These are phyloP conservation scores for Mycetomoellerius zeteki DNA, from an alignment of 1,140 invertebrate genomes.

Conservation along the genomic window DNA sequence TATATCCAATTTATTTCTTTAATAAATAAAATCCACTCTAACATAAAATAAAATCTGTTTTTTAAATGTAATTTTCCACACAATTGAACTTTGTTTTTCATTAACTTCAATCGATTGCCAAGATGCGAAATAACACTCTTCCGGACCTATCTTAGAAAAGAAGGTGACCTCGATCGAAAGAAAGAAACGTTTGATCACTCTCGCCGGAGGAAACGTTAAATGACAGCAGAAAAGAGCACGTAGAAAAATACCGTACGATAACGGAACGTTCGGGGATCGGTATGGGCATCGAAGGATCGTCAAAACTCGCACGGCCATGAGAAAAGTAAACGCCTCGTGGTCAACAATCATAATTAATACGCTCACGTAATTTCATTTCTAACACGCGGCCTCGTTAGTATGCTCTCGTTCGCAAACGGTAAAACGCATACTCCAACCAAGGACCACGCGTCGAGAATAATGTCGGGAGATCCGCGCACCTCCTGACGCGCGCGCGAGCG, in stretches of 20 bases:
- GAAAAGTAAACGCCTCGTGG: neutral
- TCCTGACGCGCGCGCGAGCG: slow-evolving; percentile 30
- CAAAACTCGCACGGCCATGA: neutral
- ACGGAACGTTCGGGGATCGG: slow-evolving; percentile 43
- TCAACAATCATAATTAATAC: slow-evolving; percentile 35
- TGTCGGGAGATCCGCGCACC: neutral
- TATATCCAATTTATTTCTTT: neutral
- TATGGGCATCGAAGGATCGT: slow-evolving; percentile 6
- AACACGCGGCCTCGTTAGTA: slow-evolving; percentile 49
- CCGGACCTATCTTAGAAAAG: neutral
- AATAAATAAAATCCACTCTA: neutral
- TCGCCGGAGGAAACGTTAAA: slow-evolving; percentile 45
- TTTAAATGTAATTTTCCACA: neutral
- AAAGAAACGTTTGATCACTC: slow-evolving; percentile 31
- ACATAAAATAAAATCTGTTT: slow-evolving; percentile 5
- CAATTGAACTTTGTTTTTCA: slow-evolving; percentile 3
- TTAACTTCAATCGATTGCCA: neutral
- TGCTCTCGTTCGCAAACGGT: slow-evolving; percentile 52
- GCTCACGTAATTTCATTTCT: slow-evolving; percentile 47
- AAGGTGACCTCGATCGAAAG: neutral
- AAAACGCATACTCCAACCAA: neutral
- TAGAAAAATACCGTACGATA: slow-evolving; percentile 60
- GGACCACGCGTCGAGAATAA: slow-evolving; percentile 37
- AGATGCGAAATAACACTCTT: neutral
- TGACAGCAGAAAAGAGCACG: neutral